Conservation (phyloP, 2,888 invertebrate species). For the Agrotis exclamationis region DNA sequence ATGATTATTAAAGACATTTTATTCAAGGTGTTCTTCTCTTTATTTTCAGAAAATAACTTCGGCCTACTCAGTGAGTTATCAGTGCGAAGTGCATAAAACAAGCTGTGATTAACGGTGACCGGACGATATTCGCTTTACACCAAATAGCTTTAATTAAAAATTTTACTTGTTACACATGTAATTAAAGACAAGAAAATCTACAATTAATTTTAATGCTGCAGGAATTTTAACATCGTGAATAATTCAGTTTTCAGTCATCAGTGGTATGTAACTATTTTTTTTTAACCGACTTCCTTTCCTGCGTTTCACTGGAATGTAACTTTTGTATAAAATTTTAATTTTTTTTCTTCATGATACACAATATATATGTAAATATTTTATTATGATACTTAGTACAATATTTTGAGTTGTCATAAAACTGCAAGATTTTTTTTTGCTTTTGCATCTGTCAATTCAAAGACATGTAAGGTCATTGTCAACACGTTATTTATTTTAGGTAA, state of each 20-base stretch:
- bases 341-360: not conserved
- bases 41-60: slow-evolving; percentile 63
- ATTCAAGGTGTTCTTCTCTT: slow-evolving; percentile 22
- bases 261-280: too few relatives aligned
- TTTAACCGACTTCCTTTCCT: too few relatives aligned
- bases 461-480: not conserved
- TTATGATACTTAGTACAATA: slow-evolving; percentile 14
- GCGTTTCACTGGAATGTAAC: too few relatives aligned
- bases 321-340: not conserved
- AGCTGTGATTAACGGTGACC: slow-evolving; percentile 67
- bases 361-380: not conserved
- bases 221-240: not conserved
- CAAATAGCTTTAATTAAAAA: slow-evolving; percentile 63
- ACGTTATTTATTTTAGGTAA: not conserved
- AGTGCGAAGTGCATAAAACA: slow-evolving; percentile 62
- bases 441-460: not conserved
- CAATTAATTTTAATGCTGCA: not conserved
- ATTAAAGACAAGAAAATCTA: slow-evolving; percentile 17
- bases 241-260: slow-evolving; percentile 4
- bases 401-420: not conserved
- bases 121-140: slow-evolving; percentile 67
- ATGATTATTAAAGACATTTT: not conserved
- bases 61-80: slow-evolving; percentile 40
- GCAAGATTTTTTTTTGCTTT: slow-evolving; percentile 1
- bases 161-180: slow-evolving; percentile 39